These are phyloP conservation scores for Sander lucioperca DNA, from an alignment of 2,113 vertebrate genomes.

Conservation along the genomic window DNA sequence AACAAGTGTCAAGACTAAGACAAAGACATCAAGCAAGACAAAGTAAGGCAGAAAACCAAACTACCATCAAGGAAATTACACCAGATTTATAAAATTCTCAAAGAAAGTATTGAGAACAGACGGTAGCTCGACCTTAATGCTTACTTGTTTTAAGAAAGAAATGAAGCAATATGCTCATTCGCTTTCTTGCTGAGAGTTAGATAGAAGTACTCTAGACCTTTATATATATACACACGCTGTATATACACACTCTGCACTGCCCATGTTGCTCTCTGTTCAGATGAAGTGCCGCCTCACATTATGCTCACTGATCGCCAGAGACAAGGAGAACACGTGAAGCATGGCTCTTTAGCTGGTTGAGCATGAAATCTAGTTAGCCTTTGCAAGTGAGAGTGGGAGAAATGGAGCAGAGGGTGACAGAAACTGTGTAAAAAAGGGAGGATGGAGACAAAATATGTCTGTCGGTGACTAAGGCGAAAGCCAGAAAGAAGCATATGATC, in stretches of 20 bases:
- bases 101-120: neutral
- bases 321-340: constrained; percentile 61
- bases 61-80: neutral
- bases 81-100: neutral
- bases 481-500: constrained; percentile 36
- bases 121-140: rapidly evolving
- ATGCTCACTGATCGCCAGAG: constrained; percentile 47
- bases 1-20: neutral
- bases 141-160: neutral
- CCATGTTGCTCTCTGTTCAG: constrained; percentile 23
- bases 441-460: constrained; percentile 31
- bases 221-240: neutral
- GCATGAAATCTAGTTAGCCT: constrained; percentile 78
- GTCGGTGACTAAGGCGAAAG: constrained; percentile 2
- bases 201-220: neutral
- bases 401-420: constrained; percentile 52
- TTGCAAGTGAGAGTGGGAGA: constrained; percentile 41
- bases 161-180: neutral
- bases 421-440: constrained; percentile 19
- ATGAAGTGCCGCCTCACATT: constrained; percentile 57
- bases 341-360: constrained; percentile 68
- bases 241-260: neutral
- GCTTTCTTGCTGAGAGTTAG: neutral
- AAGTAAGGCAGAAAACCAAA: constrained; percentile 4
- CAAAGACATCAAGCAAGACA: neutral